These are phyloP conservation scores for Centrocercus urophasianus DNA, from an alignment of 2,113 vertebrate genomes.

Conservation along the genomic window DNA sequence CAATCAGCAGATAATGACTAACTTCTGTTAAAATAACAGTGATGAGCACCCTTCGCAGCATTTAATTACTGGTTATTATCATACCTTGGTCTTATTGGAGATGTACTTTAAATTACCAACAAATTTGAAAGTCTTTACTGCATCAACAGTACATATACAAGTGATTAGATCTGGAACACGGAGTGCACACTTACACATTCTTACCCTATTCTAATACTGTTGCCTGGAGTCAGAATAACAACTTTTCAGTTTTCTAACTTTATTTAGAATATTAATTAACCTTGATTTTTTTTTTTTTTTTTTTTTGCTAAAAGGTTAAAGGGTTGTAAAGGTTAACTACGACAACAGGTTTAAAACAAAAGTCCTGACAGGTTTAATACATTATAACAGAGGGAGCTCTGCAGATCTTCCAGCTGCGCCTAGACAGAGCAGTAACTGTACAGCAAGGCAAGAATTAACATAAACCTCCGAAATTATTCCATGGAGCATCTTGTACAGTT, in stretches of 20 bases:
- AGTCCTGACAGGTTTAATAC: not conserved
- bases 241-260: not conserved
- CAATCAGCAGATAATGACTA: constrained; percentile 32
- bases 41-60: not conserved
- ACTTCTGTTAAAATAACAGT: constrained; percentile 25
- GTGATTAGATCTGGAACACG: constrained; percentile 27
- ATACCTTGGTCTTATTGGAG: constrained; percentile 30
- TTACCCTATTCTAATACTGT: not conserved
- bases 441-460: not conserved
- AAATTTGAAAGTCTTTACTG: constrained; percentile 45
- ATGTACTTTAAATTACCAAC: constrained; percentile 37
- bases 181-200: not conserved
- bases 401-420: not conserved
- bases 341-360: not conserved
- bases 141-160: constrained; percentile 17
- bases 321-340: not conserved
- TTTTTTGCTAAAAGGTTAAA: not conserved
- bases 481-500: not conserved
- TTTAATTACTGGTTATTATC: constrained; percentile 34
- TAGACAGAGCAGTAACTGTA: not conserved
- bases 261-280: not conserved
- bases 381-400: rapidly evolving
- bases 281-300: not conserved
- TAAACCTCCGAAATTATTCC: not conserved
- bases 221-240: not conserved